Base-by-base conservation (phyloP, 2,888 invertebrate species). In the Acrocyrtus sp. region DNA sequence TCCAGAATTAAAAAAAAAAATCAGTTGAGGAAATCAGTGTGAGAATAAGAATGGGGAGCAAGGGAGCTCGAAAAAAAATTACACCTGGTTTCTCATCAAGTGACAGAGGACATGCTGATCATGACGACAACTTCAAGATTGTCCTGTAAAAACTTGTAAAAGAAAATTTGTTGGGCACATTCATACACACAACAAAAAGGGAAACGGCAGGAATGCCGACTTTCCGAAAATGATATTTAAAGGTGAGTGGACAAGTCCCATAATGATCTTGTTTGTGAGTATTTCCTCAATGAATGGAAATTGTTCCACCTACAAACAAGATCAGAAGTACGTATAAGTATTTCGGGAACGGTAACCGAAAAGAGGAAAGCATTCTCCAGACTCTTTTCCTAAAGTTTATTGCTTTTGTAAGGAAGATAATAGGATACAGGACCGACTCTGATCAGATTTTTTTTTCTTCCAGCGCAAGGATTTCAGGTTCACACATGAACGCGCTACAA, bases 281-380 rank as follows among this genome's bases (percentile, higher is more conserved):
- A 19, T 24, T 10, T 69, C 17, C 43, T 57, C 51, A 19, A 57
- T 58, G 58, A 70, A 70, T 63, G 57, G 48, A 15, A 53, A 51
- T 26, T 8, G 17, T 53, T 63, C 63, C 72, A 53, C 70, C 62
- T 50, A 70, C 62, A 57, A 72, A 72, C 65, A 72, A 47, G 62
- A 62, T 70, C 45, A 43, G 27, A 51, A 48, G n/a, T n/a, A n/a
- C n/a, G n/a, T n/a, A n/a, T n/a, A n/a, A n/a, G n/a, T n/a, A n/a
- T n/a, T n/a, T n/a, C n/a, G n/a, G n/a, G n/a, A n/a, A n/a, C 34
- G 5, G 34, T 34, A 12, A 34, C 6, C 5, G 34, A 34, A 34
- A 34, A 34, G 6, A 34, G 34, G 34, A 34, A 34, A 34, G 34
- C 34, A 12, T 34, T 34, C 12, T 34, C 34, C 12, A 8, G 12